Base-by-base conservation (phyloP, 2,888 invertebrate genomes). In the Tenthredo mesomela region DNA sequence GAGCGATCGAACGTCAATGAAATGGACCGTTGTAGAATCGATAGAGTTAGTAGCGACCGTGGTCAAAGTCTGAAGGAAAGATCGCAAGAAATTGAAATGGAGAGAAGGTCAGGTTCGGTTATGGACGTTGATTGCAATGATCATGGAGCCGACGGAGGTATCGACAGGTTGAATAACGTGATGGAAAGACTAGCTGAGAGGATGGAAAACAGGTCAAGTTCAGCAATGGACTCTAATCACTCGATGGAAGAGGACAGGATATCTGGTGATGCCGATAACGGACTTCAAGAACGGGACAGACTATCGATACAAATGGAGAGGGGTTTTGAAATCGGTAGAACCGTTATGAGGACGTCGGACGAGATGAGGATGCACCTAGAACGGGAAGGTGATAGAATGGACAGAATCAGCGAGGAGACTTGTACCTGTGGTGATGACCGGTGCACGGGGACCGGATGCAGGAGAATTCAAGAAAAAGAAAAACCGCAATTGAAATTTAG, bases 401-500 rank as follows among this genome's bases (percentile, higher is more conserved):
- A 92, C 84, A 90, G 92, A 88, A 92, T 92, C 88, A 89, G 89
- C 85, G 93, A 93, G 78, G 91, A 92, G 83, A 91, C 91, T 86
- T 93, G 92, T 89, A 92, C 91, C 88, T 92, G 92, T 86, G 92
- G 91, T 47, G 93, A 92, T 85, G 93, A 93, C 87, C 92, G 91
- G 86, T 93, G 93, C 86, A 87, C 89, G 50, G 91, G 91, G 75
- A 88, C 90, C 47, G 89, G 89, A 0, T 90, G 91, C 84, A 89
- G 91, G 84, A 91, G 90, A 86, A 92, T 92, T 88, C 92, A 92
- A 88, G 91, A 92, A 87, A 93, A 93, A 87, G 93, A 93, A 86
- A 97, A 97, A 90, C 98, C 98, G 29, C 95, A 97, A 91, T 95
- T 98, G 90, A 98, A 98, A 94, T 98, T 98, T 94, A 98, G 98